Base-by-base conservation (phyloP, 2,113 vertebrate genomes). In the Prinia subflava region DNA sequence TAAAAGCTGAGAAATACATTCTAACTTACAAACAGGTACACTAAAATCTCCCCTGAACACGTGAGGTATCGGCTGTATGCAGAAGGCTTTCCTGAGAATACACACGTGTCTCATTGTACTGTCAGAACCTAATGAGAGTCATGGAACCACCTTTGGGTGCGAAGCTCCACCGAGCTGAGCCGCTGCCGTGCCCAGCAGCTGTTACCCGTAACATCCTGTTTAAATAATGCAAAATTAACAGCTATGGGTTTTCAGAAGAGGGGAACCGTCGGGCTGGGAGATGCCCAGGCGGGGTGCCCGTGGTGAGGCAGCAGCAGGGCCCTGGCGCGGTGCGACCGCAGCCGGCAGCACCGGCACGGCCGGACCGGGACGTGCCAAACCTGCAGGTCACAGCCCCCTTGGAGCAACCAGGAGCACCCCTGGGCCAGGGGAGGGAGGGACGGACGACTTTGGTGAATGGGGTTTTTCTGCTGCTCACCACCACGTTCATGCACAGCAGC, bases 191-290 rank as follows among this genome's bases (percentile, higher is more conserved):
- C 96, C 94, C 95, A 92, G 95, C 93, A 93, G 96, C 92, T 30
- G 46, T 73, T 97, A 98, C 98, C 98, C 96, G 97, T 98, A 98
- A 98, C 90, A 86, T 89, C 96, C 95, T 90, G 92, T 4, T 81
- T 89, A 89, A 94, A 96, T 71, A 95, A 76, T 62, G 94, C 63
- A 27, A 71, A 75, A 65, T 30, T 69, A 57, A 88, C 96, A 92
- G 93, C 92, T 23, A 35, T 23, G 81, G 92, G 70, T 87, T 89
- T 39, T 9, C 1, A 42, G 60, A 25, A 56, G 22, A 57, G 65
- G 56, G 76, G 59, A 62, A 77, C 7, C 4, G 2, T 24, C 8
- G 16, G 24, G 90, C 87, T 73, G 94, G 75, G 69, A 70, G 91
- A 28, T 76, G 31, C 88, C 63, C 94, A 16, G 41, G 80, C 2